Conservation (phyloP, 2,797 vertebrate genomes). For the Spinus olivaceus region DNA sequence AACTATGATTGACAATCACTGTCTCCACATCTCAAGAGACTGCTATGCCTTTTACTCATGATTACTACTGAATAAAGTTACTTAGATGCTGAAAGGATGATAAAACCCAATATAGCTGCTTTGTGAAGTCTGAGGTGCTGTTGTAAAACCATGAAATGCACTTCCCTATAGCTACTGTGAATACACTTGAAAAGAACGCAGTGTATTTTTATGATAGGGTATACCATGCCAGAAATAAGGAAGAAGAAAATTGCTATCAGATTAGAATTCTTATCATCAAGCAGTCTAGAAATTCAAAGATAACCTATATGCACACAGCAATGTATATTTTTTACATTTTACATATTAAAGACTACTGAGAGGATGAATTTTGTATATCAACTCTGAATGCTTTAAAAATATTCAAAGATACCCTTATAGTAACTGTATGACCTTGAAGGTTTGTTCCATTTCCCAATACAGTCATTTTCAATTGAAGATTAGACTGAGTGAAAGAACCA, state of each 20-base stretch:
- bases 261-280: neutral
- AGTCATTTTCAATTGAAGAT: neutral
- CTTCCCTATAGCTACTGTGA: neutral
- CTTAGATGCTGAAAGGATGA: neutral
- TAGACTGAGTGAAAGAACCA: neutral
- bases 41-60: neutral
- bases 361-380: neutral
- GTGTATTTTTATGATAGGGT: neutral
- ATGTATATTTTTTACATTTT: neutral
- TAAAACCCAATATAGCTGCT: neutral
- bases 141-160: neutral
- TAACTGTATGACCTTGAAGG: neutral
- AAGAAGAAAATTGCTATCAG: neutral
- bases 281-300: neutral
- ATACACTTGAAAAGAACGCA: neutral
- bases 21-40: slow-evolving; percentile 8
- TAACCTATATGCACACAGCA: neutral
- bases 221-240: neutral
- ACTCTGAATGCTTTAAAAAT: neutral
- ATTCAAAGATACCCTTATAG: neutral
- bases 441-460: neutral
- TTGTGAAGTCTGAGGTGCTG: neutral
- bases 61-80: slow-evolving; percentile 3
- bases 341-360: neutral
- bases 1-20: slow-evolving; percentile 14